Evolutionary conservation across 2,113 vertebrate species (phyloP).

Genomic region (Micronisus gabar): DNA sequence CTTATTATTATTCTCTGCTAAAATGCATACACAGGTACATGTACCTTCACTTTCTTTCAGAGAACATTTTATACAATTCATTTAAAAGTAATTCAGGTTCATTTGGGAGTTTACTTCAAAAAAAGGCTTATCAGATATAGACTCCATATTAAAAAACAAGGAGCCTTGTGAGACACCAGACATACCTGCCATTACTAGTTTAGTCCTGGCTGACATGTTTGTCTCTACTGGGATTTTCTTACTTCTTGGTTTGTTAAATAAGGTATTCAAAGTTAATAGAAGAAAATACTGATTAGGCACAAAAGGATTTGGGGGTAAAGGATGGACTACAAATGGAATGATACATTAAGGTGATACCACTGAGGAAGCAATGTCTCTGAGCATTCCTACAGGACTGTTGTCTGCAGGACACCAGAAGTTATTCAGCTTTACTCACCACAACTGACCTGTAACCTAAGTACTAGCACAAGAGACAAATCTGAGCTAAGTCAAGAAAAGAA

Average conservation of each 20-base stretch:
- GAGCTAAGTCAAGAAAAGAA: neutral
- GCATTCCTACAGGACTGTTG: neutral
- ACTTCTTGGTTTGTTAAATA: neutral
- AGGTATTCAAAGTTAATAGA: neutral
- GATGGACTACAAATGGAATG: neutral
- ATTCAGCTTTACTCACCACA: neutral
- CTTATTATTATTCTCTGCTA: neutral
- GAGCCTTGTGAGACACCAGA: neutral
- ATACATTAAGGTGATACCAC: neutral
- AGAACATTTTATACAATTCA: neutral
- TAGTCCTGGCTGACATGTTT: neutral
- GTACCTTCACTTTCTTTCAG: neutral
- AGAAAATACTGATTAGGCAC: neutral
- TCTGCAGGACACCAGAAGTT: neutral
- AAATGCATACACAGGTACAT: neutral
- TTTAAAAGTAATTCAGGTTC: neutral
- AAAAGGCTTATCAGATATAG: neutral
- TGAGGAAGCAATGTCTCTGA: neutral
- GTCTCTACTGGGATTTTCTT: neutral
- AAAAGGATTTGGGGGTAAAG: neutral
- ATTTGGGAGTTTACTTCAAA: neutral
- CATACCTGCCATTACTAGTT: neutral
- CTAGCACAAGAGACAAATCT: neutral
- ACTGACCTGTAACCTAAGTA: neutral
- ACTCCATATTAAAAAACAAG: neutral